These are phyloP conservation scores for Deilephila elpenor DNA, from an alignment of 2,888 invertebrate genomes.

Conservation along the genomic window DNA sequence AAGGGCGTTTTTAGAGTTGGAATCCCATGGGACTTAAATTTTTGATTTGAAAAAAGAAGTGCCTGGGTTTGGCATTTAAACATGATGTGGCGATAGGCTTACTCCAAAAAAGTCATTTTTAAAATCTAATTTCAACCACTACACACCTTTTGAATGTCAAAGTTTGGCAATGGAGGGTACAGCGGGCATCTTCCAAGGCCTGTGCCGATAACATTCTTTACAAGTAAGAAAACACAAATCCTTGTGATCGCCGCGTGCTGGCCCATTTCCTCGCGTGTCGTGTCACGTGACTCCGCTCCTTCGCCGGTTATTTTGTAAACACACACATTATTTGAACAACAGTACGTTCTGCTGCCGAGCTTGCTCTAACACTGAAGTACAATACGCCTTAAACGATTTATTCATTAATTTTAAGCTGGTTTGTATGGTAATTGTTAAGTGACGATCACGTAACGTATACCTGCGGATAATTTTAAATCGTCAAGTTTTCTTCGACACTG, in stretches of 20 bases:
- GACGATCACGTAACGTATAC: slow-evolving; percentile 31
- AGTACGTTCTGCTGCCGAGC: slow-evolving; percentile 31
- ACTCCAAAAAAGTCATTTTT: too few relatives aligned
- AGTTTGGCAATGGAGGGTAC: slow-evolving; percentile 86
- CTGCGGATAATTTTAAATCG: background rate
- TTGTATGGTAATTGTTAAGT: slow-evolving; percentile 32
- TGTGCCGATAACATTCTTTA: slow-evolving; percentile 63
- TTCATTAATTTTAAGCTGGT: slow-evolving; percentile 42
- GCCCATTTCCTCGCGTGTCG: slow-evolving; percentile 65
- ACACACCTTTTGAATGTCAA: slow-evolving; percentile 87
- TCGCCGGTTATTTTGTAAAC: slow-evolving; percentile 46
- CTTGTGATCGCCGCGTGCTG: background rate
- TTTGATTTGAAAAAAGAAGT: too few relatives aligned
- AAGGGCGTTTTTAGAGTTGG: background rate
- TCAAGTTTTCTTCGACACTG: too few relatives aligned
- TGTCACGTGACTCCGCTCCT: slow-evolving; percentile 38
- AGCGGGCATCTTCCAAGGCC: slow-evolving; percentile 89
- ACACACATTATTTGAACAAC: slow-evolving; percentile 40
- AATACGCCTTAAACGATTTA: slow-evolving; percentile 42
- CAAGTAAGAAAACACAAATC: slow-evolving; percentile 52
- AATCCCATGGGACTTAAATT: background rate
- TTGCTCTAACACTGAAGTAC: slow-evolving; percentile 31
- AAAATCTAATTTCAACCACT: background rate
- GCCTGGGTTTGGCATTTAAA: too few relatives aligned
- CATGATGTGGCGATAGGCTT: too few relatives aligned